Evolutionary conservation across 2,113 vertebrate genomes (phyloP).

Genomic region (Zosterops pallidus): DNA sequence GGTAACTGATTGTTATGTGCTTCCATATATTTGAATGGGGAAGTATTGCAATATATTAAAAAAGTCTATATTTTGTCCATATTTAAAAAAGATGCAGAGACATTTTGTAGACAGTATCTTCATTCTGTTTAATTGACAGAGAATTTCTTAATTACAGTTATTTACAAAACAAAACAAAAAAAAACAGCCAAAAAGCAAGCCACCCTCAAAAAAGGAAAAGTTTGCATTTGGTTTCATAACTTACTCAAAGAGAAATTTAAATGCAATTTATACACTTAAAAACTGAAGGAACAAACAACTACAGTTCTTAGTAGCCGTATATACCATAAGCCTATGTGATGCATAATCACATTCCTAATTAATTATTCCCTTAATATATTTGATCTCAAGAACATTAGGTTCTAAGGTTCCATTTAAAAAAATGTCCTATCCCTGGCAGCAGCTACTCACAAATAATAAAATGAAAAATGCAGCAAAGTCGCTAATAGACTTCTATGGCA

Average conservation of each 20-base stretch:
- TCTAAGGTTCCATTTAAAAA: not conserved
- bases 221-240: not conserved
- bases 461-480: not conserved
- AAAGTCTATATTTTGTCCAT: not conserved
- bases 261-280: not conserved
- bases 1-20: not conserved
- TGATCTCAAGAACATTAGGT: not conserved
- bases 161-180: not conserved
- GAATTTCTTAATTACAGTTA: not conserved
- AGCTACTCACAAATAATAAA: not conserved
- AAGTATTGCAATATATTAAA: not conserved
- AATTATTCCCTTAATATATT: not conserved
- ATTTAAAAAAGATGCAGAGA: not conserved
- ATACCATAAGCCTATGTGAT: not conserved
- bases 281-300: not conserved
- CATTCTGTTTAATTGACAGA: not conserved
- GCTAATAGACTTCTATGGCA: not conserved
- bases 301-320: not conserved
- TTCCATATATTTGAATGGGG: not conserved
- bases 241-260: not conserved
- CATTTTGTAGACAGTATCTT: not conserved
- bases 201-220: not conserved
- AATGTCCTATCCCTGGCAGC: not conserved
- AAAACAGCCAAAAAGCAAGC: not conserved
- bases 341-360: not conserved